Base-by-base conservation (phyloP, 1,140 invertebrate genomes). In the Phenacoccus solenopsis region DNA sequence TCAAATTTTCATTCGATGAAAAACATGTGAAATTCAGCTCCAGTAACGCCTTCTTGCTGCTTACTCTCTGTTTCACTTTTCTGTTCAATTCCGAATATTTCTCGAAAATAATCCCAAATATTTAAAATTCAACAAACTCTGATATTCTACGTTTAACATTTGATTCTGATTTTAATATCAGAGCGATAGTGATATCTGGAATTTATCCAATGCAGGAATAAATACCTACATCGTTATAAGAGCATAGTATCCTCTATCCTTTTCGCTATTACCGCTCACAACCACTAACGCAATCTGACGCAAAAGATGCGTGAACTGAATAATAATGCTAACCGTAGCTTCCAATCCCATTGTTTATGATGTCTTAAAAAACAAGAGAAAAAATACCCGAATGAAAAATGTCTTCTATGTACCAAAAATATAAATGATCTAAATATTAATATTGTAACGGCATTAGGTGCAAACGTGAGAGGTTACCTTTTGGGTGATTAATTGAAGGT, bases 381-480 rank as follows among this genome's bases (percentile, higher is more conserved):
- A 49, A 49, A 49, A 49, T n/a, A 4, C 38, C 13, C 13, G 20
- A 49, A 49, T 49, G 38, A 49, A 49, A 49, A 49, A 49, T 49
- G 38, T 49, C 38, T 49, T 49, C 38, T 49, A 49, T 49, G 38
- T 49, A 49, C 38, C 38, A n/a, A 49, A 49, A 49, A 49, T 49
- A 49, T 49, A 49, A 49, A 49, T n/a, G 38, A 49, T 49, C 38
- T 49, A 49, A 49, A 49, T 49, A 49, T 49, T 49, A 49, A 49
- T 49, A 49, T 16, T 9, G 20, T 49, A n/a, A 49, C 16, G 38
- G 38, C 20, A 49, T 49, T 49, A 49, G 16, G 38, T 9, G 38
- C 16, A 16, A 49, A 49, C 16, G 3, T 16, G 16, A 9, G 16
- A 49, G 2, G 5, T n/a, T n/a, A n/a, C n/a, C n/a, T n/a, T n/a